These are phyloP conservation scores for Gasteruption jaculator DNA, from an alignment of 2,888 invertebrate genomes.

Conservation along the genomic window DNA sequence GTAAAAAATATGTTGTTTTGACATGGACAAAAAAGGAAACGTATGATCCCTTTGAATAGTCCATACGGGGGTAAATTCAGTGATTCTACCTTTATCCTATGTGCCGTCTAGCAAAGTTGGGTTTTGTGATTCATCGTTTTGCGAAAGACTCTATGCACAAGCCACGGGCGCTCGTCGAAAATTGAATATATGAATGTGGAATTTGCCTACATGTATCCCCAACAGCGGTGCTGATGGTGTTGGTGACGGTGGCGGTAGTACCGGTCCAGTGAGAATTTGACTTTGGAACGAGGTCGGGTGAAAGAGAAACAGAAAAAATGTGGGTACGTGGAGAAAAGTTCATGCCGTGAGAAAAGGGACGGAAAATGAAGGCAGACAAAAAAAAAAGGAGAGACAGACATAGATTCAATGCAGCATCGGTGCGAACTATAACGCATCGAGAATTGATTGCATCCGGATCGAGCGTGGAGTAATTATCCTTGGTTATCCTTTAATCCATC, in stretches of 20 bases:
- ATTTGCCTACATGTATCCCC: slow-evolving; percentile 17
- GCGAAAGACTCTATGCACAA: slow-evolving; percentile 16
- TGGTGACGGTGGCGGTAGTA: too few species aligned
- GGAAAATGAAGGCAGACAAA: neutral
- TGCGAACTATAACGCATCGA: slow-evolving; percentile 28
- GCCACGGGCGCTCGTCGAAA: slow-evolving; percentile 19
- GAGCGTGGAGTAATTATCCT: slow-evolving; percentile 32
- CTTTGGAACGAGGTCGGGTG: slow-evolving; percentile 20
- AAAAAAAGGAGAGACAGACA: neutral
- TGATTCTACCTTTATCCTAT: too few species aligned
- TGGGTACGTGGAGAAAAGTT: too few species aligned
- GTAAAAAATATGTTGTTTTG: too few species aligned
- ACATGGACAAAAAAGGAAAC: too few species aligned
- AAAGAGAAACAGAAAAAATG: too few species aligned
- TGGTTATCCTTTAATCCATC: slow-evolving; percentile 34
- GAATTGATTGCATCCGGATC: slow-evolving; percentile 35
- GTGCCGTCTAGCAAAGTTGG: too few species aligned
- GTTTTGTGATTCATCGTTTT: slow-evolving; percentile 15
- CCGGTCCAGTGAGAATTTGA: slow-evolving; percentile 21
- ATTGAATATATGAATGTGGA: slow-evolving; percentile 31
- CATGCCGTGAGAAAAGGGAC: neutral
- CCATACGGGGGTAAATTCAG: too few species aligned
- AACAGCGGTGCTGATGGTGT: too few species aligned
- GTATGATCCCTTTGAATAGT: too few species aligned
- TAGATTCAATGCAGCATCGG: too few species aligned